Evolutionary conservation across 2,888 invertebrate species (phyloP).

Genomic region (Chalcosyrphus nemorum): DNA sequence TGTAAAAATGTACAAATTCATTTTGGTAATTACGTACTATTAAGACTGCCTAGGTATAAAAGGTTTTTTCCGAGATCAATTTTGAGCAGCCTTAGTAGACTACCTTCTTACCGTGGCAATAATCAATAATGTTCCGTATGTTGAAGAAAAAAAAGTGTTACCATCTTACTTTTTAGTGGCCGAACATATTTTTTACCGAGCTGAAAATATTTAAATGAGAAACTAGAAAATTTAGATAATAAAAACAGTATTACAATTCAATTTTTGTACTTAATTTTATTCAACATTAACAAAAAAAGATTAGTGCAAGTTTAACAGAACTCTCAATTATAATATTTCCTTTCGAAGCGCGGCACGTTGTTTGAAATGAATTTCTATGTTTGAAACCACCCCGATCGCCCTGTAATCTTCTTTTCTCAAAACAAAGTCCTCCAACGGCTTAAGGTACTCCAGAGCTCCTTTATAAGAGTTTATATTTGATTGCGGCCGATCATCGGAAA

Average conservation of each 20-base stretch:
- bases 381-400: conserved; percentile 77
- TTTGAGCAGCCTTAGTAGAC: too few species aligned
- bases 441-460: conserved; percentile 78
- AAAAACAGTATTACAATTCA: not conserved
- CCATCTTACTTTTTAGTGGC: too few species aligned
- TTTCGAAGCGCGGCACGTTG: not conserved
- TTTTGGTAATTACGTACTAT: too few species aligned
- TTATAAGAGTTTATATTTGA: conserved; percentile 73
- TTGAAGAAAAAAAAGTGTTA: too few species aligned
- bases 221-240: too few species aligned
- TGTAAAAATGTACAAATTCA: too few species aligned
- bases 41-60: too few species aligned
- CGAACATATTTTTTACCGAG: too few species aligned
- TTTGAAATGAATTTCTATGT: conserved; percentile 1
- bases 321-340: not conserved
- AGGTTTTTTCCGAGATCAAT: too few species aligned
- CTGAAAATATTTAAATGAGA: too few species aligned
- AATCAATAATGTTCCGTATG: too few species aligned
- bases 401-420: conserved; percentile 79
- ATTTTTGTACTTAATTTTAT: not conserved
- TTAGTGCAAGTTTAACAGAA: not conserved
- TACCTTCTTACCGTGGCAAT: too few species aligned
- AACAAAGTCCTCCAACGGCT: conserved; percentile 79
- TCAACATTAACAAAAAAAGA: not conserved
- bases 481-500: not conserved